phyloP scores from a whole-genome alignment of 2,888 invertebrate species.

The Leucophenga maculata region DNA sequence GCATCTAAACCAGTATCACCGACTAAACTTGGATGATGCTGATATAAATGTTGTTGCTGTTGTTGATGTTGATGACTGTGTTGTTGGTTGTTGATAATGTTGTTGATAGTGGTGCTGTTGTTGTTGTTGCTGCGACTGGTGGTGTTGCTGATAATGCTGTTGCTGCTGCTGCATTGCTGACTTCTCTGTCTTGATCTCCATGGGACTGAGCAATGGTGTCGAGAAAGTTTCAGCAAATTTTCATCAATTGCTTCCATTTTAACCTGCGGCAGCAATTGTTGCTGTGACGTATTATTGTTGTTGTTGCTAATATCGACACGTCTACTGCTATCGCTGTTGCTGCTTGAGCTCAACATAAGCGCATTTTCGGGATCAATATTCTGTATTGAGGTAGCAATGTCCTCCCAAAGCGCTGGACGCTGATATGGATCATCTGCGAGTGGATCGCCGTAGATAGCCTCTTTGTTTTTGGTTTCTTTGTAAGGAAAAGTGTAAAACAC shows the following conservation, averaged over 20 bases:
- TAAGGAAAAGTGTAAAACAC: neutral
- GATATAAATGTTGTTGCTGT: constrained; percentile 64
- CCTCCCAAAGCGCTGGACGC: constrained; percentile 91
- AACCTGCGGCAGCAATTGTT: constrained; percentile 74
- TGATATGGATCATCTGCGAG: constrained; percentile 85
- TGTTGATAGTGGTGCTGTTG: constrained; percentile 58
- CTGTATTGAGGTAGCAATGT: constrained; percentile 91
- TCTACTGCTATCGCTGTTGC: constrained; percentile 71
- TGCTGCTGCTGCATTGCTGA: constrained; percentile 68
- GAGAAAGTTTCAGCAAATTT: constrained; percentile 77
- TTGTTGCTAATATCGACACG: constrained; percentile 71
- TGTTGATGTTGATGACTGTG: constrained; percentile 55
- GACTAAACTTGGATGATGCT: constrained; percentile 70
- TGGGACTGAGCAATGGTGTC: constrained; percentile 82
- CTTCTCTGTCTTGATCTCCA: constrained; percentile 87
- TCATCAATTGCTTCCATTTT: constrained; percentile 85
- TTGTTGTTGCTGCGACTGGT: constrained; percentile 57
- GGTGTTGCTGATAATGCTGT: constrained; percentile 59
- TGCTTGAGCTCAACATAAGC: constrained; percentile 82
- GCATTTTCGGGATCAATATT: constrained; percentile 93
- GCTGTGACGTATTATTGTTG: constrained; percentile 5
- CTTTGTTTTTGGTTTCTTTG: constrained; percentile 71
- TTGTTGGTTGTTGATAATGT: constrained; percentile 46
- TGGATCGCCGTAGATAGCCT: constrained; percentile 69
- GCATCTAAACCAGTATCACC: constrained; percentile 62